Conservation (phyloP, 2,888 invertebrate genomes). For the Cheilosia impressa region DNA sequence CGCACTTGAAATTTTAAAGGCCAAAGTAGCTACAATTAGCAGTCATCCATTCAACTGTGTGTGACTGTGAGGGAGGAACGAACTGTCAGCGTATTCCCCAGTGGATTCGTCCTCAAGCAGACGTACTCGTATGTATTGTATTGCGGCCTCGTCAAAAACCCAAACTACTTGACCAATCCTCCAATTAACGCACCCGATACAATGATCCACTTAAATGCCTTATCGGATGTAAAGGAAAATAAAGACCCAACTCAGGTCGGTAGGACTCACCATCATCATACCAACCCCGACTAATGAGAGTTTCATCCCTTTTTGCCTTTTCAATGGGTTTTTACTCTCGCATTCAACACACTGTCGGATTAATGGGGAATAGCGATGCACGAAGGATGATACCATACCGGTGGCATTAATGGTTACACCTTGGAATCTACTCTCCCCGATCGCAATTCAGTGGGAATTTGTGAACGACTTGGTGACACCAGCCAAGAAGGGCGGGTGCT, state of each 20-base stretch:
- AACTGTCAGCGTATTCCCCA: not conserved
- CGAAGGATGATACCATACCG: slow-evolving; percentile 9
- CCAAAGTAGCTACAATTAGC: slow-evolving; percentile 51
- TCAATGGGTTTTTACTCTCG: slow-evolving; percentile 18
- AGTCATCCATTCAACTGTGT: slow-evolving; percentile 3
- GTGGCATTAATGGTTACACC: slow-evolving; percentile 29
- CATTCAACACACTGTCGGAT: slow-evolving; percentile 14
- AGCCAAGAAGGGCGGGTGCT: not conserved
- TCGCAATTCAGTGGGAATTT: not conserved
- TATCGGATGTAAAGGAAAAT: slow-evolving; percentile 18
- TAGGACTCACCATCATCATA: not conserved
- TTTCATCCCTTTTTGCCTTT: slow-evolving; percentile 48
- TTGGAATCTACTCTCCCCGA: not conserved
- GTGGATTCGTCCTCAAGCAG: not conserved
- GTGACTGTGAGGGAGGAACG: not conserved
- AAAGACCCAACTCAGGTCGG: not conserved
- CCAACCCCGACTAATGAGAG: slow-evolving; percentile 25
- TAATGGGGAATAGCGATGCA: slow-evolving; percentile 21
- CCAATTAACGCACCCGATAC: slow-evolving; percentile 45
- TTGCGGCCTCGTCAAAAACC: slow-evolving; percentile 22
- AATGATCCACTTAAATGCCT: slow-evolving; percentile 12
- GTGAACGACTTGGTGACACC: slow-evolving; percentile 26
- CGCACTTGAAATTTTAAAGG: slow-evolving; percentile 18
- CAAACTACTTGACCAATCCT: slow-evolving; percentile 52
- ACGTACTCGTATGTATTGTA: not conserved